Percentiles rank a stretch among this genome's conserved stretches.
These are phyloP conservation scores for Synanceia verrucosa DNA, from an alignment of 2,797 vertebrate genomes.

Conservation along the genomic window DNA sequence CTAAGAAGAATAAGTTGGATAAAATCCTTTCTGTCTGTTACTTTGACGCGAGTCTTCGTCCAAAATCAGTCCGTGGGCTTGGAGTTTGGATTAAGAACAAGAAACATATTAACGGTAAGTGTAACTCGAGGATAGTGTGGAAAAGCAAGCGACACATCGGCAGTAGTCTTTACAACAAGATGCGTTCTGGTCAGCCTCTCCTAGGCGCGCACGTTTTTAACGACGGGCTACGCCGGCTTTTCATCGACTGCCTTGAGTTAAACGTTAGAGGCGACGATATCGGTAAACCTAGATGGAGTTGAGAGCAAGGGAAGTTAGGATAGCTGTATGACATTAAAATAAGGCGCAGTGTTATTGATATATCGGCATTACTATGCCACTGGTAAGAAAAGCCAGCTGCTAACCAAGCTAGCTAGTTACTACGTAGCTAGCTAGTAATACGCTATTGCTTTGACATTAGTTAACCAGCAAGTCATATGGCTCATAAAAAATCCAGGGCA, in stretches of 20 bases:
- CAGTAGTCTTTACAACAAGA: conserved; percentile 60
- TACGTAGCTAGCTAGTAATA: conserved; percentile 12
- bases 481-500: background rate
- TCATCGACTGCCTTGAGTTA: background rate
- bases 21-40: conserved; percentile 52
- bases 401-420: conserved; percentile 21
- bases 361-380: background rate
- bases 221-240: conserved; percentile 51
- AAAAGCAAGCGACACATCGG: conserved; percentile 72
- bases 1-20: conserved; percentile 79
- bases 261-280: conserved; percentile 3
- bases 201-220: conserved; percentile 64
- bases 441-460: background rate
- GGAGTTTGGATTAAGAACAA: conserved; percentile 54
- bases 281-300: background rate
- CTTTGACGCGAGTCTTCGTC: conserved; percentile 54
- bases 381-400: conserved; percentile 16
- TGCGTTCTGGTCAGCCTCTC: conserved; percentile 66
- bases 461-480: background rate
- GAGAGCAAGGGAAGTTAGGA: background rate
- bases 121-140: conserved; percentile 45
- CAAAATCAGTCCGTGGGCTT: conserved; percentile 1
- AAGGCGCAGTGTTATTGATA: background rate
- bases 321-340: background rate
- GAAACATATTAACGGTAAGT: conserved; percentile 62